phyloP scores from a whole-genome alignment of 2,888 invertebrate genomes.

The Onchidella celtica region DNA sequence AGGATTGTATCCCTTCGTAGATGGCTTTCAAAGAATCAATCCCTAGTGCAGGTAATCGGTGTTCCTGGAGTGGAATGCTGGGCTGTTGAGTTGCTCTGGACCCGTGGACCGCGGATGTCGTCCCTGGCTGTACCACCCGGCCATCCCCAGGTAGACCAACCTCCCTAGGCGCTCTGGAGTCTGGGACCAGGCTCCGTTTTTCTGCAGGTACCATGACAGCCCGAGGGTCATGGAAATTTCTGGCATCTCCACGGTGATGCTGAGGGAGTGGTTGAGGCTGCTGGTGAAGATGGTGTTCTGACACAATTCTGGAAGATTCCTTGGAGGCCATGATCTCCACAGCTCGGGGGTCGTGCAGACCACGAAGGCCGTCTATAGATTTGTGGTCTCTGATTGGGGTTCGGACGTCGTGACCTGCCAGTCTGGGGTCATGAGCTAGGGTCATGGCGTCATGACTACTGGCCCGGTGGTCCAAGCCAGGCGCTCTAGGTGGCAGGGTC shows the following conservation, averaged over 20 bases:
- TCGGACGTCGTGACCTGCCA: not conserved
- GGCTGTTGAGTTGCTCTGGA: not conserved
- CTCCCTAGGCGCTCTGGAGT: conserved; percentile 9
- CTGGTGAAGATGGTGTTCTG: conserved; percentile 25
- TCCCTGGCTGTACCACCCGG: not conserved
- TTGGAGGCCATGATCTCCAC: conserved; percentile 11
- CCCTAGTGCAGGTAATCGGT: conserved; percentile 6
- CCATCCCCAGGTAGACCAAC: not conserved
- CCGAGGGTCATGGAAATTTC: conserved; percentile 1
- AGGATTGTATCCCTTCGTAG: conserved; percentile 10
- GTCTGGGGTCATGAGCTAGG: conserved; percentile 17
- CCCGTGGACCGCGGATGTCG: not conserved
- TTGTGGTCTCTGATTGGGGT: not conserved
- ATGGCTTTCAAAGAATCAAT: not conserved
- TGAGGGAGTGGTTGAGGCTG: not conserved
- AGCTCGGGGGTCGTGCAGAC: not conserved
- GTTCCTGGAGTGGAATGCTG: not conserved
- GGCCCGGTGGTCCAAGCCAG: not conserved
- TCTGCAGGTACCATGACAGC: not conserved
- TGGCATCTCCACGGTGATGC: conserved; percentile 14
- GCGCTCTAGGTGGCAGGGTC: not conserved
- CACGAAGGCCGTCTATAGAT: not conserved
- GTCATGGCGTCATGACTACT: conserved; percentile 5
- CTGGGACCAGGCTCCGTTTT: not conserved
- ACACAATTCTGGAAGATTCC: conserved; percentile 6